These are phyloP conservation scores for Steinernema khuongi DNA, from an alignment of 1,140 invertebrate species.

Conservation along the genomic window DNA sequence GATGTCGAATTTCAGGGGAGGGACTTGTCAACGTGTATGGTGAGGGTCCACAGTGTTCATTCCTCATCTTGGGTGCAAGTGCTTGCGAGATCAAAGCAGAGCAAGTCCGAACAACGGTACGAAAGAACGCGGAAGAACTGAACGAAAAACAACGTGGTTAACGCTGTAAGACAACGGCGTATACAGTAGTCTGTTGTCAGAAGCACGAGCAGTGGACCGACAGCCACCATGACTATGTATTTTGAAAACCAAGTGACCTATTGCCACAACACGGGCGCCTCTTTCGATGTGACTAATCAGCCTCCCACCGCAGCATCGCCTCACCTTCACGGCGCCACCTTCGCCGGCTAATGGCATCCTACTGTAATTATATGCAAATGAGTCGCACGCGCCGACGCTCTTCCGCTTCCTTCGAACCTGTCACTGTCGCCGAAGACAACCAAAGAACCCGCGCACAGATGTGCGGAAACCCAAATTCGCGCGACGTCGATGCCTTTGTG, in stretches of 20 bases:
- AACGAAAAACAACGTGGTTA: background rate
- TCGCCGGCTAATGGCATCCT: background rate
- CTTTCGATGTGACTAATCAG: conserved; percentile 5
- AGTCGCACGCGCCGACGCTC: background rate
- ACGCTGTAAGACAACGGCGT: too few species aligned
- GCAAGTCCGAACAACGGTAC: background rate
- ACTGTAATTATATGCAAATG: conserved; percentile 4
- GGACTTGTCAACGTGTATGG: too few species aligned
- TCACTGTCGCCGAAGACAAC: background rate
- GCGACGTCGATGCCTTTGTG: conserved; percentile 1
- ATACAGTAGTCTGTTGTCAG: too few species aligned
- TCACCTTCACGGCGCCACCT: background rate
- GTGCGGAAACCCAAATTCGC: background rate
- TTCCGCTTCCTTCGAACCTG: background rate
- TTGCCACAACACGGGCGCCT: too few species aligned
- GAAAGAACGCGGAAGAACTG: background rate
- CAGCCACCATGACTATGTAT: too few species aligned
- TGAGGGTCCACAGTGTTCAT: too few species aligned
- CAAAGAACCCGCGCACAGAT: background rate
- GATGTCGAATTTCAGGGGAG: too few species aligned
- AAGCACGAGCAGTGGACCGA: too few species aligned
- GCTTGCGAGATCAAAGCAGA: too few species aligned
- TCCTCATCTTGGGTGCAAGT: too few species aligned
- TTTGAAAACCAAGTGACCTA: too few species aligned
- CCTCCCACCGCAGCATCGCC: background rate